Evolutionary conservation across 2,888 invertebrate species (phyloP).

Genomic region (Leptothorax acervorum): DNA sequence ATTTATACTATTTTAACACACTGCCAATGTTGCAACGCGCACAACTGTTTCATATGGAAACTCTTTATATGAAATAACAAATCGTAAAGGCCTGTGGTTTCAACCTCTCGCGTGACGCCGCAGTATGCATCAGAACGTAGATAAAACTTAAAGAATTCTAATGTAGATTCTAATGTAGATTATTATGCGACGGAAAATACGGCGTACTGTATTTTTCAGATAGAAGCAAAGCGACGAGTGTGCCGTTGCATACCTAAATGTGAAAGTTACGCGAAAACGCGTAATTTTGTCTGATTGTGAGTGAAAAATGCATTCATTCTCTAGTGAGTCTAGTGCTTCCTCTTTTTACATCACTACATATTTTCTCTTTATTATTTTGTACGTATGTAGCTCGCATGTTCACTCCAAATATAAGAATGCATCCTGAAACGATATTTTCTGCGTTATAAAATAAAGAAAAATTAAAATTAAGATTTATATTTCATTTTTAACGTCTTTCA

Average conservation of each 20-base stretch:
- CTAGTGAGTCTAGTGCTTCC: neutral
- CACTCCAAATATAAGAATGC: conserved; percentile 9
- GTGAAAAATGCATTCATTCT: conserved; percentile 37
- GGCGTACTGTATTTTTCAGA: conserved; percentile 4
- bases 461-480: neutral
- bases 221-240: conserved; percentile 31
- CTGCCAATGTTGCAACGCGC: neutral
- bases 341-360: conserved; percentile 27
- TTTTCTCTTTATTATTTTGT: conserved; percentile 31
- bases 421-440: neutral
- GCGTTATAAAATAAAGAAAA: neutral
- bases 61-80: conserved; percentile 25
- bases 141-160: conserved; percentile 51
- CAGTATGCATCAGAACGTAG: conserved; percentile 42
- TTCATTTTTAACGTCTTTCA: neutral
- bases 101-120: conserved; percentile 42
- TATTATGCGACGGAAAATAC: conserved; percentile 26
- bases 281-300: conserved; percentile 49
- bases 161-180: conserved; percentile 49
- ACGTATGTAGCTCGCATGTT: conserved; percentile 10
- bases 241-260: conserved; percentile 26
- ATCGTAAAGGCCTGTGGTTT: conserved; percentile 14
- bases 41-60: neutral
- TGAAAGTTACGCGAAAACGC: conserved; percentile 41
- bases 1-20: conserved; percentile 39